phyloP scores from a whole-genome alignment of 1,140 invertebrate species.

The Cotesia typhae region DNA sequence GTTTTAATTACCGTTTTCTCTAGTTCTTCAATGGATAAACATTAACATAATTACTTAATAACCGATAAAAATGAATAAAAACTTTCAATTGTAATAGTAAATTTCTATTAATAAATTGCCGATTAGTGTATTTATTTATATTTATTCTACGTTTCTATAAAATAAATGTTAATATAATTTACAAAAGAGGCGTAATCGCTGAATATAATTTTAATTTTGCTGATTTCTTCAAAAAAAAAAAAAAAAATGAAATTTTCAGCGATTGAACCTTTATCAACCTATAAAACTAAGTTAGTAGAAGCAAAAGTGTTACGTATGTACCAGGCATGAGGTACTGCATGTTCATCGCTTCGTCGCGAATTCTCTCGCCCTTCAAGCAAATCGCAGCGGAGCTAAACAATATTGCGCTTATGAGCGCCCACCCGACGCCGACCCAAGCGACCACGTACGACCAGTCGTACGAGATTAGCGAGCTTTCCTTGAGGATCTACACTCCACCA shows the following conservation, averaged over 20 bases:
- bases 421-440: slow-evolving; percentile 92
- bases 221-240: neutral
- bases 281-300: slow-evolving; percentile 54
- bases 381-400: slow-evolving; percentile 91
- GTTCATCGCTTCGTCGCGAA: slow-evolving; percentile 93
- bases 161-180: no score
- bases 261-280: neutral
- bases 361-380: slow-evolving; percentile 89
- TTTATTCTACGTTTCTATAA: neutral
- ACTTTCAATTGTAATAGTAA: slow-evolving; percentile 10
- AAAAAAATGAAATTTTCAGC: neutral
- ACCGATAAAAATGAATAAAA: neutral
- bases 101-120: slow-evolving; percentile 10
- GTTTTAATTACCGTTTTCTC: neutral
- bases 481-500: slow-evolving; percentile 85
- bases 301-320: slow-evolving; percentile 67
- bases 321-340: slow-evolving; percentile 98
- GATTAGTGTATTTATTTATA: neutral
- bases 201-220: no score
- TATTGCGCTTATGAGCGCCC: slow-evolving; percentile 86
- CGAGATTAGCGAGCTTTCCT: slow-evolving; percentile 83
- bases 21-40: neutral
- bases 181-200: no score
- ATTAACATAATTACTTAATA: slow-evolving; percentile 8
- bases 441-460: slow-evolving; percentile 97